phyloP scores from a whole-genome alignment of 1,140 invertebrate species.

The Papilio polytes region DNA sequence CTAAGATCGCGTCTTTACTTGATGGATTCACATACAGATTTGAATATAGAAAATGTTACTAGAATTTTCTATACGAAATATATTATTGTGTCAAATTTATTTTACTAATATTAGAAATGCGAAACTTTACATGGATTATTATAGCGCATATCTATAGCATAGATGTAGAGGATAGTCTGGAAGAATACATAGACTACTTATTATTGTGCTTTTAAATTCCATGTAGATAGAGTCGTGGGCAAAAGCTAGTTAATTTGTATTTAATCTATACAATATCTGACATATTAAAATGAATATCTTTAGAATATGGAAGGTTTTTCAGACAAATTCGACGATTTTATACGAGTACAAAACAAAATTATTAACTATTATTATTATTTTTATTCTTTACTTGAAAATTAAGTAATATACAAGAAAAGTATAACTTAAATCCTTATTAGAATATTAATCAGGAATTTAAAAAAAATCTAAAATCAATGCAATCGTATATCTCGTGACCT shows the following conservation, averaged over 20 bases:
- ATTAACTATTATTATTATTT: too few relatives aligned
- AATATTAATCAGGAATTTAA: neutral
- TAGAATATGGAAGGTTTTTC: neutral
- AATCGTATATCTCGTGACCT: constrained; percentile 37
- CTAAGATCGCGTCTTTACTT: constrained; percentile 14
- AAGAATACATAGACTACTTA: too few relatives aligned
- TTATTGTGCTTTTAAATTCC: too few relatives aligned
- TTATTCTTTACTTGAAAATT: too few relatives aligned
- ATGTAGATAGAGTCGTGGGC: too few relatives aligned
- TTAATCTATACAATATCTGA: too few relatives aligned
- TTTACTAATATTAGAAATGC: neutral
- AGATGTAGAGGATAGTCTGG: too few relatives aligned
- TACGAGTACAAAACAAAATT: too few relatives aligned
- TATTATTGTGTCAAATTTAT: neutral
- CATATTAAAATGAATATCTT: neutral
- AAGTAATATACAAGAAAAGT: too few relatives aligned
- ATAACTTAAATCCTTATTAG: neutral
- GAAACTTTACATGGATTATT: too few relatives aligned
- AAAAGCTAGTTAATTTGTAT: neutral
- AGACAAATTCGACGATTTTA: too few relatives aligned
- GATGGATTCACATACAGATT: neutral
- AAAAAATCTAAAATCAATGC: constrained; percentile 10
- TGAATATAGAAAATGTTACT: neutral
- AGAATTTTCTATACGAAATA: neutral
- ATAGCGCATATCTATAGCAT: too few relatives aligned